phyloP scores from a whole-genome alignment of 2,888 invertebrate genomes.

The Dolichomitus sp. region DNA sequence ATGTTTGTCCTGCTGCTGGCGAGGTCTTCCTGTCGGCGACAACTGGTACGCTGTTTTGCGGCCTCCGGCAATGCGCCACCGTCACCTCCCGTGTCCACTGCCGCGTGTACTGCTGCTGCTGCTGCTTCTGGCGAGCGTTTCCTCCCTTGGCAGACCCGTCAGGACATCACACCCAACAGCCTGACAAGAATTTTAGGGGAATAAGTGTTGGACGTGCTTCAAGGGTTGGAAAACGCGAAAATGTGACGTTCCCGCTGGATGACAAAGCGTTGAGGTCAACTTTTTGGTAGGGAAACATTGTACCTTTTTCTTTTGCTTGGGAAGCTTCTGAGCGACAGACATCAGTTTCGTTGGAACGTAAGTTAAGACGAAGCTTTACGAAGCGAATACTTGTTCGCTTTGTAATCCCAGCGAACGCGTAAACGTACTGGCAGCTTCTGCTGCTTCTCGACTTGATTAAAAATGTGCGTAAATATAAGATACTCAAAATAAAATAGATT shows the following conservation, averaged over 20 bases:
- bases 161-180: constrained; percentile 26
- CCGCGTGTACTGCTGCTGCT: constrained; percentile 3
- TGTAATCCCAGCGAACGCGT: constrained; percentile 21
- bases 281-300: not conserved
- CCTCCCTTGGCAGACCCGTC: constrained; percentile 31
- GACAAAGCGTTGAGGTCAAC: constrained; percentile 10
- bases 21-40: constrained; percentile 63
- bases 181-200: constrained; percentile 26
- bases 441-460: constrained; percentile 54
- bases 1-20: constrained; percentile 57
- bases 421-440: constrained; percentile 39
- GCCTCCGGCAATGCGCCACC: constrained; percentile 42
- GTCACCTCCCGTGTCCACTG: constrained; percentile 41
- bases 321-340: constrained; percentile 22
- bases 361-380: constrained; percentile 29
- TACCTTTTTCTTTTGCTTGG: not conserved
- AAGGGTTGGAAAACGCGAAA: constrained; percentile 13
- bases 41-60: constrained; percentile 64
- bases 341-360: constrained; percentile 41
- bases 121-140: constrained; percentile 32
- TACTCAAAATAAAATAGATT: too few species aligned
- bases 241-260: constrained; percentile 26
- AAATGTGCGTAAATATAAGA: constrained; percentile 58
- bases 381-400: constrained; percentile 33
- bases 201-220: constrained; percentile 7